A percentile compares a stretch with the other conserved stretches of the same genome.
phyloP scores from a whole-genome alignment of 2,113 vertebrate species.

The Herpetotheres cachinnans region DNA sequence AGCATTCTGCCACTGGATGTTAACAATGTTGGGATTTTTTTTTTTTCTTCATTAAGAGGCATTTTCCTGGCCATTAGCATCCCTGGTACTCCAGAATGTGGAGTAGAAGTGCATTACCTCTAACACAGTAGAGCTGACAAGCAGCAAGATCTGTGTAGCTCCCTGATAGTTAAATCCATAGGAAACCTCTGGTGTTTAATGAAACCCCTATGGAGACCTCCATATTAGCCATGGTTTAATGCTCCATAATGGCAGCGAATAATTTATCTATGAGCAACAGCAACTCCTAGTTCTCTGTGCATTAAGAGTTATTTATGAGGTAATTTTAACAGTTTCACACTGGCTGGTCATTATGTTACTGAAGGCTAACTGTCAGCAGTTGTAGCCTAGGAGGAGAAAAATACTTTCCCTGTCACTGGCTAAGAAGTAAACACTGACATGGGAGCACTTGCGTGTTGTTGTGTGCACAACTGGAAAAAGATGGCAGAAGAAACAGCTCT shows the following conservation, averaged over 20 bases:
- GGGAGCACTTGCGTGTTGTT: background rate
- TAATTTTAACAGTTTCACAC: constrained; percentile 75
- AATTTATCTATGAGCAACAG: constrained; percentile 70
- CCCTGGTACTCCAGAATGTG: background rate
- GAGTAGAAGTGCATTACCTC: constrained; percentile 44
- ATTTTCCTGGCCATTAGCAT: constrained; percentile 40
- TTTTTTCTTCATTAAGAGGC: background rate
- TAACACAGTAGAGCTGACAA: background rate
- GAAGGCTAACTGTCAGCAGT: constrained; percentile 51
- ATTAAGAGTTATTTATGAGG: constrained; percentile 79
- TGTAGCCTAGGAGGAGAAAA: constrained; percentile 33
- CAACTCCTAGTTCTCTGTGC: constrained; percentile 55
- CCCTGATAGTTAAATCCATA: constrained; percentile 27
- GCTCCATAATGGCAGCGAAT: constrained; percentile 66
- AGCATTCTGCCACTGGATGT: background rate
- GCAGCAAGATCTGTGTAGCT: background rate
- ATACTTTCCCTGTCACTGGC: background rate
- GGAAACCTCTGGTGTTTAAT: constrained; percentile 68
- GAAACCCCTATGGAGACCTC: constrained; percentile 69
- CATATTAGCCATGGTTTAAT: constrained; percentile 70
- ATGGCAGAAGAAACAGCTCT: background rate
- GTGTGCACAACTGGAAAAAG: background rate
- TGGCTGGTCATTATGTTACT: constrained; percentile 70
- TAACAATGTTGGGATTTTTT: background rate
- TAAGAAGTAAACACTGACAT: background rate